Evolutionary conservation across 2,797 vertebrate species (phyloP), one percentile per base, ranked within the genome.

Genomic region (Cephalopachus bancanus): DNA sequence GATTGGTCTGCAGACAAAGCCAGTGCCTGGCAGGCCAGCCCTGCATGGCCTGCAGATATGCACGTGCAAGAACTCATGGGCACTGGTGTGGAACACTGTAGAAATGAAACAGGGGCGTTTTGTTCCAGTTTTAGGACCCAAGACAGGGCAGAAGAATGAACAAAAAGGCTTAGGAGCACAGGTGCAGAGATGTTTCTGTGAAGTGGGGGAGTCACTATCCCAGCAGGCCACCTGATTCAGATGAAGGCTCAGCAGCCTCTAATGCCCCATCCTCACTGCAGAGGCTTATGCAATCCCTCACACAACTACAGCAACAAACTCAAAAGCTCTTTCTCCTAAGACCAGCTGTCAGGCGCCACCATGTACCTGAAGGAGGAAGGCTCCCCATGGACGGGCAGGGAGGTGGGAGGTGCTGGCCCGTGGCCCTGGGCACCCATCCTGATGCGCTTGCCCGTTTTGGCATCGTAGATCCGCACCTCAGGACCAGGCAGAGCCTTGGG

Each of bases 361-460:
- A 97, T 11, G 60, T 99, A 99, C 99, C 99, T 99, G 99, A 99
- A 99, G 97, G 98, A 99, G 0, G 99, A 98, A 96, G 98, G 99
- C 81, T 99, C 99, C 4, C 98, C 98, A 0, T 99, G 99, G 91
- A 99, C 98, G 12, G 99, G 97, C 75, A 98, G 98, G 26, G 97
- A 83, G 79, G 98, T 87, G 10, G 99, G 98, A 33, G 98, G 98
- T 94, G 98, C 98, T 44, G 99, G 99, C 37, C 98, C 98, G 1
- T 98, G 96, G 19, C 90, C 97, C 90, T 98, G 99, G 8, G 99
- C 92, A 0, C 98, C 98, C 86, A 99, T 99, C 75, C 99, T 99
- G 98, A 99, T 99, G 85, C 99, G 99, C 97, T 99, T 99, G 89
- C 99, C 99, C 0, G 99, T 99, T 96, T 99, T 99, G 0, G 99